A percentile compares a stretch with the other conserved stretches of the same genome.
Conservation (phyloP, 2,113 vertebrate species). For the Arenaria interpres region DNA sequence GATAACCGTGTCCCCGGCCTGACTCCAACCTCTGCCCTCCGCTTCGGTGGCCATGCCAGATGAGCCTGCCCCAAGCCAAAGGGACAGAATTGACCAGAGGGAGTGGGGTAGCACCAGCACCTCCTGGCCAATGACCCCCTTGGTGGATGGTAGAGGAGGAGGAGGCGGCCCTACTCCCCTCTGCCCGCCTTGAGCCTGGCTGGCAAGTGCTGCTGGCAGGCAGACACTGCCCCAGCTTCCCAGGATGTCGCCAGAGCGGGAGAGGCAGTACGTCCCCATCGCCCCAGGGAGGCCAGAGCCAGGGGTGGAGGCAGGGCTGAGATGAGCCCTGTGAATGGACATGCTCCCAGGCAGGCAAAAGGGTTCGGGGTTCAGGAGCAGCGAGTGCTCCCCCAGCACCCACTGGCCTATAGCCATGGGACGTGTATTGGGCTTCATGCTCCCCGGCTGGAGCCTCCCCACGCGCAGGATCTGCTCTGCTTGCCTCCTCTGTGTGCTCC, state of each 20-base stretch:
- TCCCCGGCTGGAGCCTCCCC: neutral
- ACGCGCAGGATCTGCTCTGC: neutral
- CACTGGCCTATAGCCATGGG: neutral
- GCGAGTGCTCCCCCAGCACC: neutral
- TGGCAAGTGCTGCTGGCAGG: neutral
- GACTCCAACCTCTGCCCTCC: neutral
- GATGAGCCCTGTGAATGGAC: neutral
- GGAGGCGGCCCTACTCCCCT: neutral
- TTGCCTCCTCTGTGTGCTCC: neutral
- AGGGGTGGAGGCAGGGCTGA: neutral
- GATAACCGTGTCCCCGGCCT: neutral
- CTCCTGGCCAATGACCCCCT: too few species aligned
- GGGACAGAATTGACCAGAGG: rapidly evolving
- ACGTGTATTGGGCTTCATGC: rapidly evolving
- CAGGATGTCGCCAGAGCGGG: rapidly evolving
- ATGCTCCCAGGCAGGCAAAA: rapidly evolving
- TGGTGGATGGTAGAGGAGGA: neutral
- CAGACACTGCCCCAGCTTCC: neutral
- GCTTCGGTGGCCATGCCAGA: rapidly evolving
- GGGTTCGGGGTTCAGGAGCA: neutral
- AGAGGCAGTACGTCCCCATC: neutral
- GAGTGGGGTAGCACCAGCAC: neutral
- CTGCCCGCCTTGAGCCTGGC: rapidly evolving
- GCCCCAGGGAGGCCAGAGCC: rapidly evolving
- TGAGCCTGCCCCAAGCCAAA: neutral